These are phyloP conservation scores for Limnephilus lunatus DNA, from an alignment of 2,888 invertebrate genomes.

Conservation along the genomic window DNA sequence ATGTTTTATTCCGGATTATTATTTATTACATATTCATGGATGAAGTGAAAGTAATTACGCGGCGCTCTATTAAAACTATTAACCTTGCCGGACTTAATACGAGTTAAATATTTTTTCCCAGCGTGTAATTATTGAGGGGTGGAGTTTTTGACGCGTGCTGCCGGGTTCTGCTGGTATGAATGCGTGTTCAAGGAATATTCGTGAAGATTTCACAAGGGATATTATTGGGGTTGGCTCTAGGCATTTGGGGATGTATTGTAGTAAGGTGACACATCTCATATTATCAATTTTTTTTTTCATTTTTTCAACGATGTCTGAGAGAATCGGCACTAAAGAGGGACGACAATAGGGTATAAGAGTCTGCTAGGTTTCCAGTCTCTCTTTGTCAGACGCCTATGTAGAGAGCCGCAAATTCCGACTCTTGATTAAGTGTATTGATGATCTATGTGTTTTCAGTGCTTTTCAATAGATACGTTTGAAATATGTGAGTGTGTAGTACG, in stretches of 20 bases:
- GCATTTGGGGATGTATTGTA: background rate
- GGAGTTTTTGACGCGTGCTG: constrained; percentile 26
- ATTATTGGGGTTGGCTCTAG: constrained; percentile 43
- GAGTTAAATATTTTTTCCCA: constrained; percentile 23
- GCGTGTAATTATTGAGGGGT: constrained; percentile 15
- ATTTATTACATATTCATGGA: background rate
- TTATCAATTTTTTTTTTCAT: no score
- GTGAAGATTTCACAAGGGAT: constrained; percentile 51
- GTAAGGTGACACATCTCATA: background rate
- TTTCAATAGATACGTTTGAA: no score
- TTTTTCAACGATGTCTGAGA: no score
- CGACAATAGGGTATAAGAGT: no score
- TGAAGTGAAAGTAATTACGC: background rate
- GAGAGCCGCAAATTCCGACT: no score
- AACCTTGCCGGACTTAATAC: constrained; percentile 15
- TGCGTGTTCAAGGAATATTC: constrained; percentile 40
- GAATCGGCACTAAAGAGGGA: no score
- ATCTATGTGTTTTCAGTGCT: no score
- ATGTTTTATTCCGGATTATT: background rate
- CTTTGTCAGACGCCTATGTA: no score
- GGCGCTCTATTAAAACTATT: background rate
- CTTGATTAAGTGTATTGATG: no score
- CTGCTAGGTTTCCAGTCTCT: no score
- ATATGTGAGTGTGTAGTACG: no score
- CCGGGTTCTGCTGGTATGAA: background rate